Base-by-base conservation (phyloP, 2,797 vertebrate genomes). In the Menidia menidia region DNA sequence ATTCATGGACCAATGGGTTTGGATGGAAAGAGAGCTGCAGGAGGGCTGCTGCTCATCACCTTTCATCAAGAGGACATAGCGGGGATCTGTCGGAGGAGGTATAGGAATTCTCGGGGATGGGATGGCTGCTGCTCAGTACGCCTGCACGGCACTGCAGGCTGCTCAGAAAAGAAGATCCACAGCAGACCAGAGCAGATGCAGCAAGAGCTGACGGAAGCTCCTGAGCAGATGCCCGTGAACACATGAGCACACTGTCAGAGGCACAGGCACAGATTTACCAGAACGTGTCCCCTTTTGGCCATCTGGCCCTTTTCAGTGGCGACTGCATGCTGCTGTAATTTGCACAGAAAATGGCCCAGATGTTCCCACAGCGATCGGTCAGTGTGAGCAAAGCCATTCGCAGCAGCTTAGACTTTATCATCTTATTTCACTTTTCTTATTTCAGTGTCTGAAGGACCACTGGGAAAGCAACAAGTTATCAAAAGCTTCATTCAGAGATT, bases 291-390 rank as follows among this genome's bases (percentile, higher is more conserved):
- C 80, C 43, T 18, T 77, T 35, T 42, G 73, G 71, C 84, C 90
- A 89, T 91, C 83, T 90, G 88, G 81, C 48, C 51, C 53, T 73
- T 39, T 62, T 52, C 71, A 66, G 68, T 25, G 81, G 64, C 59
- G 35, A 52, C 69, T 68, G 68, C 54, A 59, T 81, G 66, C 60
- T 62, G 44, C 60, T 78, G 8, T 75, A 68, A 72, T 66, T 78
- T 76, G 81, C 75, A 2, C 72, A 75, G 84, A 82, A 83, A 80
- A 66, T 12, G 1, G 0, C 75, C 85, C 89, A 92, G 88, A 92
- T 91, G 87, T 92, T 88, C 80, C 80, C 64, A 70, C 60, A 57
- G 62, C 66, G 80, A 67, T 65, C 83, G 77, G 84, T 88, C 81
- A 87, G 79, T 87, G 82, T 80, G 78, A 86, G 74, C 68, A 8